phyloP scores from a whole-genome alignment of 2,888 invertebrate genomes.

The Tachina grossa region DNA sequence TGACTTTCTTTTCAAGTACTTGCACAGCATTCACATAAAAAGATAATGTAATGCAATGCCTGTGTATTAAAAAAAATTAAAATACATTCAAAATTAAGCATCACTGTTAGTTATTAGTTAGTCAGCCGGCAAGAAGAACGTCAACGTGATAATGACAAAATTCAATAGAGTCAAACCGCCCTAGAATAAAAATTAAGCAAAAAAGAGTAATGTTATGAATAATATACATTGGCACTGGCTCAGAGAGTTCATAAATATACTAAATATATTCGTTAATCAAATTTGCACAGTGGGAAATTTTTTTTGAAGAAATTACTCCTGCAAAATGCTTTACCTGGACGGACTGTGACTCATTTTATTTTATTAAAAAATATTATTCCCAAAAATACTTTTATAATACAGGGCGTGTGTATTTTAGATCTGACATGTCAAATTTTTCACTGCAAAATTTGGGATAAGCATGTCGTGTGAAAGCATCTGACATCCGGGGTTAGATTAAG shows the following conservation, averaged over 20 bases:
- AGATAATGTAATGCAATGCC: neutral
- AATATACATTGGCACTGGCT: neutral
- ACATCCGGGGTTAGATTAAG: no score
- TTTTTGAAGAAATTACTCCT: no score
- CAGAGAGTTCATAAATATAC: neutral
- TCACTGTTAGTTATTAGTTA: neutral
- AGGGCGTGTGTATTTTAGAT: no score
- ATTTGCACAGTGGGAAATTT: neutral
- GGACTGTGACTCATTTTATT: no score
- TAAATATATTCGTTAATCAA: neutral
- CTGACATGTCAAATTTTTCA: no score
- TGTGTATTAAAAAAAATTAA: neutral
- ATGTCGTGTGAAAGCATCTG: no score
- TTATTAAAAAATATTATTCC: no score
- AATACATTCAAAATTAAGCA: neutral
- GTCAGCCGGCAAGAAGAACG: neutral
- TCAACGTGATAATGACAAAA: constrained; percentile 42
- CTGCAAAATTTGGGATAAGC: no score
- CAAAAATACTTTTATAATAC: no score
- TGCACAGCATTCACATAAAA: constrained; percentile 31
- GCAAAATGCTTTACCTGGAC: no score
- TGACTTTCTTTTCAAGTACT: constrained; percentile 36
- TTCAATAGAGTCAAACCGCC: constrained; percentile 12
- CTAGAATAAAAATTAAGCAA: constrained; percentile 11
- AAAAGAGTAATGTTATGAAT: constrained; percentile 6